These are phyloP conservation scores for Dromococcyx pavoninus DNA, from an alignment of 2,797 vertebrate genomes.

Conservation along the genomic window DNA sequence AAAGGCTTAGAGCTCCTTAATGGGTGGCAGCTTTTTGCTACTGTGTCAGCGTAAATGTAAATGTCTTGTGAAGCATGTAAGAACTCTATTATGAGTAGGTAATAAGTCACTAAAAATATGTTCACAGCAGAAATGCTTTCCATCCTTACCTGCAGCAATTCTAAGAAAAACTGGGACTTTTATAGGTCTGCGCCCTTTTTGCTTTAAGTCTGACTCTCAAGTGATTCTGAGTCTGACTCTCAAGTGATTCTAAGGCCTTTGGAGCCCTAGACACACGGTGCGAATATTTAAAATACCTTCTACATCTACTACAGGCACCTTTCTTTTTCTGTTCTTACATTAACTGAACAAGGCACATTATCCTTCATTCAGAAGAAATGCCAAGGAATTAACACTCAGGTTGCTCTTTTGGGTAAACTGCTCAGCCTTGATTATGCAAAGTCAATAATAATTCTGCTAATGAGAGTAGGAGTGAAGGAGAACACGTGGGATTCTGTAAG, in stretches of 20 bases:
- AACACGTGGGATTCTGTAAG: neutral
- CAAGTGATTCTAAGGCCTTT: conserved; percentile 33
- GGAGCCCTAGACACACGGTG: neutral
- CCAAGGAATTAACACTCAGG: neutral
- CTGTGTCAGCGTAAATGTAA: neutral
- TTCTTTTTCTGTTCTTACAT: conserved; percentile 27
- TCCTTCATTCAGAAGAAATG: neutral
- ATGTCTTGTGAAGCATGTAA: conserved; percentile 3
- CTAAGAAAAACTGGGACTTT: conserved; percentile 30
- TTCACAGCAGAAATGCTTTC: conserved; percentile 27
- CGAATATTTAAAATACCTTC: conserved; percentile 51
- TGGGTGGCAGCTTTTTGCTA: neutral
- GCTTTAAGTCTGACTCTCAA: conserved; percentile 35
- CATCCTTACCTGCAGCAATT: conserved; percentile 40
- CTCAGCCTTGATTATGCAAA: neutral
- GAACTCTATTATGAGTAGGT: neutral
- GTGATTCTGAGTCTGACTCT: conserved; percentile 24
- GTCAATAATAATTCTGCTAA: neutral
- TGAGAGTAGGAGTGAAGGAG: neutral
- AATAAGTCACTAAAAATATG: conserved; percentile 16
- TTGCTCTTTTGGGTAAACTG: conserved; percentile 17
- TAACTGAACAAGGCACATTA: neutral
- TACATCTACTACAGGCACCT: neutral
- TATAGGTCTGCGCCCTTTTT: neutral
- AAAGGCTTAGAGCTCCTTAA: conserved; percentile 22